Evolutionary conservation across 1,140 invertebrate genomes (phyloP).

Genomic region (Scaptomyza pallida): DNA sequence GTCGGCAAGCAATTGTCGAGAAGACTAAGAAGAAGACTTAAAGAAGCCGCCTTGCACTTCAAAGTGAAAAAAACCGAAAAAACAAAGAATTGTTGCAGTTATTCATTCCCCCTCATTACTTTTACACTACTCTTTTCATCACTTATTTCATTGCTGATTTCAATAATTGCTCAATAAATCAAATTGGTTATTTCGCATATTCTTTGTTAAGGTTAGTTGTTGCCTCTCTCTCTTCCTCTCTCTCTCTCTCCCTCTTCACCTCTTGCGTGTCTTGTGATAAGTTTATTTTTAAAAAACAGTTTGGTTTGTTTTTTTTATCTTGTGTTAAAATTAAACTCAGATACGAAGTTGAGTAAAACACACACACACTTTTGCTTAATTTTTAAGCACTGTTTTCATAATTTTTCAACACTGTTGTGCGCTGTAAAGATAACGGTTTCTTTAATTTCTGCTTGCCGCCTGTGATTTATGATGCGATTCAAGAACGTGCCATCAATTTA

Average conservation of each 20-base stretch:
- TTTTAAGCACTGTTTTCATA: conserved; percentile 43
- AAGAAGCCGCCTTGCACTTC: conserved; percentile 60
- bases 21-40: not conserved
- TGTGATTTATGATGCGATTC: conserved; percentile 8
- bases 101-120: not conserved
- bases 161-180: conserved; percentile 61
- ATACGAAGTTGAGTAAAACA: not conserved
- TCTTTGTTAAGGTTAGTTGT: conserved; percentile 37
- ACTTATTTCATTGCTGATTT: conserved; percentile 38
- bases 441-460: not conserved
- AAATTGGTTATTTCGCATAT: conserved; percentile 63
- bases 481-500: not conserved
- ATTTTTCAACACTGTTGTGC: conserved; percentile 26
- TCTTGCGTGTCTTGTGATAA: conserved; percentile 16
- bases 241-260: conserved; percentile 3
- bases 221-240: not conserved
- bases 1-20: conserved; percentile 75
- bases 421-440: conserved; percentile 32
- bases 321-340: conserved; percentile 25
- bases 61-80: conserved; percentile 6
- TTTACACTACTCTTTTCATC: not conserved
- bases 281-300: conserved; percentile 40
- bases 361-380: conserved; percentile 24
- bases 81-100: conserved; percentile 24
- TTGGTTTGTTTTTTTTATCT: conserved; percentile 67